Percentiles rank a stretch among this genome's conserved stretches.
Conservation (phyloP, 2,888 invertebrate genomes). For the Nomada ferruginata region DNA sequence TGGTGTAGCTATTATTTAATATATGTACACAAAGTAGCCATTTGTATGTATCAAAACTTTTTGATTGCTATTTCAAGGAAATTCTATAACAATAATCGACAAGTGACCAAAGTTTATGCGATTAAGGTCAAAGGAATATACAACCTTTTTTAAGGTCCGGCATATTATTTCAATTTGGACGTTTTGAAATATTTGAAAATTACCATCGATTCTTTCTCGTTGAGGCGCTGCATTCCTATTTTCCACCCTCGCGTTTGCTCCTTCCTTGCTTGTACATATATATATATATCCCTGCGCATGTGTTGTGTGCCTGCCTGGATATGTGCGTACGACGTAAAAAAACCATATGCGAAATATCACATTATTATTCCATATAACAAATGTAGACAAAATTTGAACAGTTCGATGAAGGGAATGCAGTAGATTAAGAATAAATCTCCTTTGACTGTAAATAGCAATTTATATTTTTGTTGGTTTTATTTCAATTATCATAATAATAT, state of each 20-base stretch:
- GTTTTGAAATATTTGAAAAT: conserved; percentile 7
- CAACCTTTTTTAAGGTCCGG: conserved; percentile 1
- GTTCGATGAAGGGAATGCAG: conserved; percentile 1
- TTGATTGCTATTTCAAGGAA: conserved; percentile 38
- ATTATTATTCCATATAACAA: conserved; percentile 38
- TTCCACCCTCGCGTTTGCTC: conserved; percentile 13
- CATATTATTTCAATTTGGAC: conserved; percentile 30
- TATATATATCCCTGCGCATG: conserved; percentile 6
- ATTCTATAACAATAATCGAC: conserved; percentile 5
- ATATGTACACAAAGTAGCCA: too few relatives aligned
- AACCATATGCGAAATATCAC: conserved; percentile 16
- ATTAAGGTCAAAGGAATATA: not conserved
- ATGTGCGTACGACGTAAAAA: conserved; percentile 26
- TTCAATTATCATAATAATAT: not conserved
- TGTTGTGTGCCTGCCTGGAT: conserved; percentile 9
- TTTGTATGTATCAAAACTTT: conserved; percentile 14
- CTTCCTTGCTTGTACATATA: conserved; percentile 39
- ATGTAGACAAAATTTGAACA: not conserved
- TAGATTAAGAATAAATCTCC: not conserved
- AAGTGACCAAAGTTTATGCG: conserved; percentile 1
- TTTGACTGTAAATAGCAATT: not conserved
- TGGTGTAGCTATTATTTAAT: too few relatives aligned
- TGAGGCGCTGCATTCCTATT: conserved; percentile 54
- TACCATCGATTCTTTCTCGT: conserved; percentile 51
- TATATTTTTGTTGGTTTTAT: not conserved